Evolutionary conservation across 2,797 vertebrate species (phyloP).

Genomic region (Myripristis jacobus): DNA sequence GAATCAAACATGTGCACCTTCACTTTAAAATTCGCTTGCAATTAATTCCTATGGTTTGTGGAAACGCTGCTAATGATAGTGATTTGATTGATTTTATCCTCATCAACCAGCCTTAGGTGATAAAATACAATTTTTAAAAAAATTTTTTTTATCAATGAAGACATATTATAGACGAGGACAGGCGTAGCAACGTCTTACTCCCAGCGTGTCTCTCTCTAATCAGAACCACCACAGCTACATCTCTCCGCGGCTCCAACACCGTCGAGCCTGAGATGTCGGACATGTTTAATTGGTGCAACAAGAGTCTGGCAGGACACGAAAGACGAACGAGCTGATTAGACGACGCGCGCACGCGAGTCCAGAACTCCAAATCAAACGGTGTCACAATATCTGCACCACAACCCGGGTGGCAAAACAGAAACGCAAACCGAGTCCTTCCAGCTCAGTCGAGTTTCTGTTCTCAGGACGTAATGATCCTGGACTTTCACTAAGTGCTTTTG

Average conservation of each 20-base stretch:
- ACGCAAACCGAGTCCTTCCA: conserved; percentile 19
- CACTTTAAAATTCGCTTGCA: too few relatives aligned
- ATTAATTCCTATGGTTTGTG: too few relatives aligned
- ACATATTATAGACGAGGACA: too few relatives aligned
- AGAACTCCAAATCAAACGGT: conserved; percentile 37
- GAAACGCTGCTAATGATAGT: too few relatives aligned
- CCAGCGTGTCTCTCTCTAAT: conserved; percentile 20
- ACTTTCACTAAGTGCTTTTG: conserved; percentile 28
- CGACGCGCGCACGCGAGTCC: conserved; percentile 32
- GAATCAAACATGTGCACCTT: too few relatives aligned
- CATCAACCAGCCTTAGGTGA: too few relatives aligned
- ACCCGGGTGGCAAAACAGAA: conserved; percentile 14
- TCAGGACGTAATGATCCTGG: conserved; percentile 36
- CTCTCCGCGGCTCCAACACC: neutral
- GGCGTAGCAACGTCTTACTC: neutral
- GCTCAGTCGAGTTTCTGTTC: conserved; percentile 40
- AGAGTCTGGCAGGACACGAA: conserved; percentile 4
- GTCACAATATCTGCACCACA: conserved; percentile 60
- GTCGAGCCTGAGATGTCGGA: conserved; percentile 17
- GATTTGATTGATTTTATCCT: too few relatives aligned
- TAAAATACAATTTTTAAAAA: too few relatives aligned
- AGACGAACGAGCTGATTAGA: conserved; percentile 41
- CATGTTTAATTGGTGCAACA: conserved; percentile 30
- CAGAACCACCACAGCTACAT: conserved; percentile 20
- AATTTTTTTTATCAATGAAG: too few relatives aligned